phyloP scores from a whole-genome alignment of 2,888 invertebrate genomes.

The Eupeodes luniger region DNA sequence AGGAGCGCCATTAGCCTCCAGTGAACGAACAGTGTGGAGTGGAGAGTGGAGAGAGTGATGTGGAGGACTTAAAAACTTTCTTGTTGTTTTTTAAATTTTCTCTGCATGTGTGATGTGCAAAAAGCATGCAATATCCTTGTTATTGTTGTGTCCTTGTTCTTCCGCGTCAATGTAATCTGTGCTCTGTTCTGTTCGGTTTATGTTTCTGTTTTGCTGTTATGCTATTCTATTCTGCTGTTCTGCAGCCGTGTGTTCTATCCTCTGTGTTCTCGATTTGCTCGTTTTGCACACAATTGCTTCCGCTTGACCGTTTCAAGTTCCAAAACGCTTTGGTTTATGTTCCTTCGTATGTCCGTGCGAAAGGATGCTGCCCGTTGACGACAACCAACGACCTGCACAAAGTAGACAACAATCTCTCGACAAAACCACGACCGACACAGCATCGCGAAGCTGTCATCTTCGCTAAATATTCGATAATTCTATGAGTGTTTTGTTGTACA shows the following conservation, averaged over 20 bases:
- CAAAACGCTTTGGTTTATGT: constrained; percentile 48
- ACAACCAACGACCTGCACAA: constrained; percentile 8
- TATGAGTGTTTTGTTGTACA: constrained; percentile 12
- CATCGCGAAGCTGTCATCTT: constrained; percentile 49
- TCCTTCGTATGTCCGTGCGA: constrained; percentile 53
- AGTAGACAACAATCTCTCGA: neutral
- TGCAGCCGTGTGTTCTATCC: neutral
- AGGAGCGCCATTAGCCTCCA: constrained; percentile 35
- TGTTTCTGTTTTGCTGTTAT: neutral
- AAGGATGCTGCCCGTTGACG: constrained; percentile 52
- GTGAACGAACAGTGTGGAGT: neutral
- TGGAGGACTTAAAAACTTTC: constrained; percentile 23
- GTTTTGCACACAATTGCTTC: constrained; percentile 61
- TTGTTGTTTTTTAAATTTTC: neutral
- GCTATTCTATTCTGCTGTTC: constrained; percentile 12
- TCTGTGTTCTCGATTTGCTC: constrained; percentile 32
- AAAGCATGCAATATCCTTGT: constrained; percentile 73
- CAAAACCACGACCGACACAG: neutral
- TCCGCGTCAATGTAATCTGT: constrained; percentile 68
- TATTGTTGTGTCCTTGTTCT: constrained; percentile 73
- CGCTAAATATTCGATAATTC: constrained; percentile 26
- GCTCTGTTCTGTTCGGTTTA: constrained; percentile 20
- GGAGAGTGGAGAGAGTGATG: constrained; percentile 21
- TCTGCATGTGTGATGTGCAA: constrained; percentile 74
- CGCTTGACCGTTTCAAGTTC: constrained; percentile 64